Conservation (phyloP, 2,113 vertebrate species). For the Grallaria varia region DNA sequence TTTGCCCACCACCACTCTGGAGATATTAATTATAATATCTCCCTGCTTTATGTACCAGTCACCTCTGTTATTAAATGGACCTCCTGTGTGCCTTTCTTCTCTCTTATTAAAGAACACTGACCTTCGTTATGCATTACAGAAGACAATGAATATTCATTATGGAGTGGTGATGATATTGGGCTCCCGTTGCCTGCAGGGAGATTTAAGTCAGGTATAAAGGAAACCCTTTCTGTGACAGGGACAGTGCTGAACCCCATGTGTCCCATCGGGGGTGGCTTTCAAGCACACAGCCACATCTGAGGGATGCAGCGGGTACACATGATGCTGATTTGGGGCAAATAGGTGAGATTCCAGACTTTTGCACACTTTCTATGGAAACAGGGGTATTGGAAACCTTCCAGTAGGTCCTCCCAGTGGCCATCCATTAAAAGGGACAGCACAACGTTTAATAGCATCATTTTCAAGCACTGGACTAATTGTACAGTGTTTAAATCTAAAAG, state of each 20-base stretch:
- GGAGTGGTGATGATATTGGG: not conserved
- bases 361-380: not conserved
- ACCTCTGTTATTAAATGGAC: conserved; percentile 1
- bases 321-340: not conserved
- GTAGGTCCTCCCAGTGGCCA: not conserved
- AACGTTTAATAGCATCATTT: not conserved
- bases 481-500: conserved; percentile 22
- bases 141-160: conserved; percentile 48
- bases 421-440: not conserved
- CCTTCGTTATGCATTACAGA: not conserved
- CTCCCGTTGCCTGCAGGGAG: not conserved
- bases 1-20: not conserved
- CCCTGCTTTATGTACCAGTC: not conserved
- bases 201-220: conserved; percentile 5
- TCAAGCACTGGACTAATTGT: not conserved
- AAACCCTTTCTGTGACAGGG: not conserved
- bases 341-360: not conserved
- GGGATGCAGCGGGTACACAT: not conserved
- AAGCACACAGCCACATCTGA: not conserved
- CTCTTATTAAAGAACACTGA: not conserved
- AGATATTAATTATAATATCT: not conserved
- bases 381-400: not conserved
- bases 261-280: not conserved
- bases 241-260: not conserved
- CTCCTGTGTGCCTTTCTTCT: not conserved